Percentiles rank a stretch among this genome's conserved stretches.
Evolutionary conservation across 2,888 invertebrate species (phyloP).

Genomic region (Mamestra brassicae): DNA sequence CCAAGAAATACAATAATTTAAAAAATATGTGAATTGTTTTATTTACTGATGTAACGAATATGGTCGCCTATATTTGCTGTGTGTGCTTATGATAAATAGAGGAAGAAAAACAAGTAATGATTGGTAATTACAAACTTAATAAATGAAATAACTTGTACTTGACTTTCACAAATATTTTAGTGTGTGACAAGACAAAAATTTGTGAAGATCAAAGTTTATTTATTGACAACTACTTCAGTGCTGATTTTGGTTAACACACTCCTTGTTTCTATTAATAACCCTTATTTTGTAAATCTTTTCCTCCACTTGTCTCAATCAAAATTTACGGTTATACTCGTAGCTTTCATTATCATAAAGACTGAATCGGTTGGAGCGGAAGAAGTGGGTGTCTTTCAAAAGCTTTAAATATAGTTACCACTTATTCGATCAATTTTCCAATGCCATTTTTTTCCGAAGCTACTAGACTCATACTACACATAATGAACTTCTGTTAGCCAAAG

Average conservation of each 20-base stretch:
- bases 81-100: background rate
- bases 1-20: background rate
- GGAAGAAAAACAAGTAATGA: constrained; percentile 1
- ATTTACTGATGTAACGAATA: background rate
- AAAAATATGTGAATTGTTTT: constrained; percentile 3
- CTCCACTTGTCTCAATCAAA: background rate
- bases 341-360: background rate
- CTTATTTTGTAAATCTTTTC: background rate
- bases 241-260: background rate
- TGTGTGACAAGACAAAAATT: too few species aligned
- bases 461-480: too few species aligned
- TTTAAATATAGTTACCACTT: background rate
- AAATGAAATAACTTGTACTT: too few species aligned
- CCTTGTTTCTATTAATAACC: background rate
- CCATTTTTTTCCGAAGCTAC: too few species aligned
- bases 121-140: background rate
- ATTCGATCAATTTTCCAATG: background rate
- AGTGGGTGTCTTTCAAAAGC: background rate
- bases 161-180: too few species aligned
- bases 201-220: background rate
- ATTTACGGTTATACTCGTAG: background rate
- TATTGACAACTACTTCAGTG: background rate
- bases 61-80: background rate
- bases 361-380: background rate
- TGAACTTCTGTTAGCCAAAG: too few species aligned